Conservation (phyloP, 2,797 vertebrate genomes). For the Brotula barbata region DNA sequence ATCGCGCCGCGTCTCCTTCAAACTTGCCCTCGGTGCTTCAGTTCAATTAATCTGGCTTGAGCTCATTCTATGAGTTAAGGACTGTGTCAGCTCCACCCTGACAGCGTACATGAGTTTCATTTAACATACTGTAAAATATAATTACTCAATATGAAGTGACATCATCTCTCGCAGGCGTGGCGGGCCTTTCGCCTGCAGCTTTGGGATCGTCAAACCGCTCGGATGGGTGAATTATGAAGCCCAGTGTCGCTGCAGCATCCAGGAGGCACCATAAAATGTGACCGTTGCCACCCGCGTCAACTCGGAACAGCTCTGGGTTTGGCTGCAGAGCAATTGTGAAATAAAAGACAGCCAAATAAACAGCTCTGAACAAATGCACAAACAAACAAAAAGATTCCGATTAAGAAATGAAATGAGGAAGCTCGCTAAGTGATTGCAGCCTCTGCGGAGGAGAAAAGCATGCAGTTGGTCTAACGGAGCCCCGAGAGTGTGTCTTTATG, state of each 20-base stretch:
- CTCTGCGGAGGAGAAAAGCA: constrained; percentile 57
- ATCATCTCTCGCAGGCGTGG: constrained; percentile 62
- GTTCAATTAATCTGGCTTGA: constrained; percentile 62
- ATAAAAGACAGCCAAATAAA: constrained; percentile 71
- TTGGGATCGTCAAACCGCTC: constrained; percentile 42
- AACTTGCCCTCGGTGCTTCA: constrained; percentile 29
- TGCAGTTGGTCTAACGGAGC: constrained; percentile 46
- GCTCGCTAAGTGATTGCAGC: constrained; percentile 69
- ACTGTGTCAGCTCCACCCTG: constrained; percentile 68
- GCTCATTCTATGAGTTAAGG: constrained; percentile 70
- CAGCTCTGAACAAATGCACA: constrained; percentile 64
- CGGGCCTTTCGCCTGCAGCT: constrained; percentile 34
- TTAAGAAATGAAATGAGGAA: constrained; percentile 72
- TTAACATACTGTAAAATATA: constrained; percentile 65
- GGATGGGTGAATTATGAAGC: constrained; percentile 45
- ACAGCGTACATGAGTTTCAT: constrained; percentile 61
- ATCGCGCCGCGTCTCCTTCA: constrained; percentile 39
- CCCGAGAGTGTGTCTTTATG: constrained; percentile 65
- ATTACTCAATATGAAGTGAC: constrained; percentile 61
- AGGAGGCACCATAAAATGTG: constrained; percentile 53
- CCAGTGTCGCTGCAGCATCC: constrained; percentile 43
- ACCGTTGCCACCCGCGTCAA: constrained; percentile 47
- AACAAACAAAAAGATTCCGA: constrained; percentile 76
- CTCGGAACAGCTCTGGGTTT: constrained; percentile 46
- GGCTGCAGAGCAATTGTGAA: constrained; percentile 47